These are phyloP conservation scores for Petrocephalus schoutedeni DNA, from an alignment of 2,797 vertebrate species.

Conservation along the genomic window DNA sequence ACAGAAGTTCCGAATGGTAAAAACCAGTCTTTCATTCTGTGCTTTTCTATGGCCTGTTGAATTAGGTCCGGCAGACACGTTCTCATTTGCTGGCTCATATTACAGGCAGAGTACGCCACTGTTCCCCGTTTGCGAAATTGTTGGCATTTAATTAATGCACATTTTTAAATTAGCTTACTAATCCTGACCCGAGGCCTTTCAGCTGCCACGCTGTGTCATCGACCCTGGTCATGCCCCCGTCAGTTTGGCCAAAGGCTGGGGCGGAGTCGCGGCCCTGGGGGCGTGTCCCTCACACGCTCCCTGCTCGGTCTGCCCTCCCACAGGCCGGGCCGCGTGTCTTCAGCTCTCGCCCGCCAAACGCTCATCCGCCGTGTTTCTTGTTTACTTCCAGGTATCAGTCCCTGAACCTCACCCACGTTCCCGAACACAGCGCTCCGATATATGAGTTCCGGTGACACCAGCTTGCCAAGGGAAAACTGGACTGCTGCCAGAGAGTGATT, in stretches of 20 bases:
- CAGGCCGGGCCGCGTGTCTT: neutral
- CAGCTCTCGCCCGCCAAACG: neutral
- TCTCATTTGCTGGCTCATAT: neutral
- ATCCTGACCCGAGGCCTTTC: neutral
- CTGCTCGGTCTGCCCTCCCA: neutral
- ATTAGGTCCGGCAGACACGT: neutral
- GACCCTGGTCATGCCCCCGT: neutral
- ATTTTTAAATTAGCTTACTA: neutral
- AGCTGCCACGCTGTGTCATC: neutral
- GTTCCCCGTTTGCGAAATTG: neutral
- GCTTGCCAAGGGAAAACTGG: conserved; percentile 19
- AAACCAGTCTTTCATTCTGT: conserved; percentile 21
- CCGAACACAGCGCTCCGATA: conserved; percentile 87
- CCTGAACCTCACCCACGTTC: conserved; percentile 86
- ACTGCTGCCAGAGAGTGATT: conserved; percentile 33
- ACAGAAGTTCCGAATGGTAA: conserved; percentile 83
- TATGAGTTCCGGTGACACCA: conserved; percentile 93
- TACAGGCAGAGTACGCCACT: neutral
- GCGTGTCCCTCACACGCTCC: neutral
- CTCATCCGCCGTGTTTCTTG: neutral
- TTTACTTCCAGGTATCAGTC: conserved; percentile 85
- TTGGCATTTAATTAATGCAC: neutral
- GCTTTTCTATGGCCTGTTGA: neutral
- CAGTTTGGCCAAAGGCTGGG: neutral
- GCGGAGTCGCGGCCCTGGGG: neutral